Evolutionary conservation across 2,797 vertebrate genomes (phyloP).

Genomic region (Bovichtus variegatus): DNA sequence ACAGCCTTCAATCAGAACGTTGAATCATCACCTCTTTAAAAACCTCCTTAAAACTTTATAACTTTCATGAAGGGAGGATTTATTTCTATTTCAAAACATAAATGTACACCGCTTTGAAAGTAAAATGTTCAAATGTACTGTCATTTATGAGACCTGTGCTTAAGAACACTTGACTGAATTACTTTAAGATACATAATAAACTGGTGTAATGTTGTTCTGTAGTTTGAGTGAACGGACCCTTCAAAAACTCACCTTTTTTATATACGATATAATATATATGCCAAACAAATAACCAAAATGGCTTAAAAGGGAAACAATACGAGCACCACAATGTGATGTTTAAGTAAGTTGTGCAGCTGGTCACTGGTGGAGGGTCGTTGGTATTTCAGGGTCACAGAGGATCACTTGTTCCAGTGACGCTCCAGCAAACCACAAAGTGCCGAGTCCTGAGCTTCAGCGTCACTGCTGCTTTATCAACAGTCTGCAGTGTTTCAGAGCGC

Average conservation of each 20-base stretch:
- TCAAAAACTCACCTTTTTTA: neutral
- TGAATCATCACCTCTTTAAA: too few species aligned
- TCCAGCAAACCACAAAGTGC: constrained; percentile 28
- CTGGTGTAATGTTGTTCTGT: neutral
- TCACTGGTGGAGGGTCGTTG: neutral
- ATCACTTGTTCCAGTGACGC: constrained; percentile 22
- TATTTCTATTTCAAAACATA: too few species aligned
- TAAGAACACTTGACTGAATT: neutral
- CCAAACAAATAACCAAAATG: neutral
- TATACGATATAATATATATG: too few species aligned
- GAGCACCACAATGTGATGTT: neutral
- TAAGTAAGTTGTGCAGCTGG: neutral
- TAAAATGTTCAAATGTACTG: neutral
- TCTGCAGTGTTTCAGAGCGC: neutral
- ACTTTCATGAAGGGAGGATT: too few species aligned
- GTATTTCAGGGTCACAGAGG: constrained; percentile 24
- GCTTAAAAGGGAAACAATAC: neutral
- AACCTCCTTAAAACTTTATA: too few species aligned
- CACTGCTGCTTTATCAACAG: constrained; percentile 1
- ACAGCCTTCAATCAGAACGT: too few species aligned
- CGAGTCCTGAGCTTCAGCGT: constrained; percentile 4
- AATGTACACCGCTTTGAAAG: neutral
- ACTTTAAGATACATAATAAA: neutral
- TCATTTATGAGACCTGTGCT: too few species aligned
- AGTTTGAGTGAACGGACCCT: neutral